These are phyloP conservation scores for Enteromius thamalakanensis DNA, from an alignment of 2,797 vertebrate species.

Conservation along the genomic window DNA sequence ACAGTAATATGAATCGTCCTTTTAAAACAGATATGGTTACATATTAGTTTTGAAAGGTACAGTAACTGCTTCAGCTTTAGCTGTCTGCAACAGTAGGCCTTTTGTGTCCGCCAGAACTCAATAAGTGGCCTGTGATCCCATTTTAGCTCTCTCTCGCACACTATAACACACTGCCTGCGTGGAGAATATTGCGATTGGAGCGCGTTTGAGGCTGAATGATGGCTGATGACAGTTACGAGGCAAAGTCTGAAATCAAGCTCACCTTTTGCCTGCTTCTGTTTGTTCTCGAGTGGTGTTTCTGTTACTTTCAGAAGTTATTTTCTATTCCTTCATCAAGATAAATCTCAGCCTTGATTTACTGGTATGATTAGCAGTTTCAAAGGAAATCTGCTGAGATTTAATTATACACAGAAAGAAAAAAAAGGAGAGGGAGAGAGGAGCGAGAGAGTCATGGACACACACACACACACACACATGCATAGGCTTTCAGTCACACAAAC, in stretches of 20 bases:
- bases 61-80: conserved; percentile 85
- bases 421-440: conserved; percentile 25
- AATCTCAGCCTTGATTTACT: conserved; percentile 74
- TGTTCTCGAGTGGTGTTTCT: conserved; percentile 42
- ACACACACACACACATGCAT: conserved; percentile 53
- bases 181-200: conserved; percentile 19
- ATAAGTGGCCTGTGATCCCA: conserved; percentile 87
- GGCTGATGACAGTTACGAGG: conserved; percentile 61
- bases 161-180: conserved; percentile 8
- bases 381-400: conserved; percentile 78
- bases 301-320: conserved; percentile 66
- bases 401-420: conserved; percentile 59
- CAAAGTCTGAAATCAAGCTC: conserved; percentile 46
- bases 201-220: conserved; percentile 40
- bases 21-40: conserved; percentile 99
- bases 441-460: conserved; percentile 40
- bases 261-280: conserved; percentile 42
- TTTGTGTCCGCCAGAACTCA: conserved; percentile 88
- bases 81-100: conserved; percentile 86
- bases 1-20: conserved; percentile 98
- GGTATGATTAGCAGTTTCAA: conserved; percentile 77
- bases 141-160: conserved; percentile 55
- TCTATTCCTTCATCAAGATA: conserved; percentile 74
- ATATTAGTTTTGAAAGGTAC: conserved; percentile 98
- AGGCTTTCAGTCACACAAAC: conserved; percentile 62